Base-by-base conservation (phyloP, 2,113 vertebrate genomes). In the Tragelaphus buxtoni region DNA sequence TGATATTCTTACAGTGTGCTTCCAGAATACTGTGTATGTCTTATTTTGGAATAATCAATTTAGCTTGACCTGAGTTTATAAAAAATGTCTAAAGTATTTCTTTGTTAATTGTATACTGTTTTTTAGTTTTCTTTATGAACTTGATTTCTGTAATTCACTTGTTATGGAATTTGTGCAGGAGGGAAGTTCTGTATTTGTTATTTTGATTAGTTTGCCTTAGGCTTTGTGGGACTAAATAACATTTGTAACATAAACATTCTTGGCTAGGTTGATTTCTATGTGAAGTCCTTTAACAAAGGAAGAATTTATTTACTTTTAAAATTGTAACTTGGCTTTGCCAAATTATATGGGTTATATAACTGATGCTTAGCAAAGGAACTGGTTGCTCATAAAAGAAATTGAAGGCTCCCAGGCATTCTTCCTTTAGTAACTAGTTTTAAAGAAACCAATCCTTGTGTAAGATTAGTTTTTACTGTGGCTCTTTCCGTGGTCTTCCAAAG, bases 291-390 rank as follows among this genome's bases (percentile, higher is more conserved):
- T 95, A 95, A 97, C 86, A 96, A 95, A 76, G 91, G 55, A 93
- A 95, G 49, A 81, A 82, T 97, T 98, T 97, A 96, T 96, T 98
- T 96, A 86, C 88, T 97, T 97, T 95, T 65, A 97, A 96, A 94
- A 93, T 95, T 97, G 77, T 95, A 28, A 95, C 56, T 91, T 97
- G 63, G 47, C 61, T 91, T 95, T 97, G 60, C 63, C 79, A 98
- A 95, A 95, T 93, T 94, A 63, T 93, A 39, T 74, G 72, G 74
- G 82, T 94, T 95, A 39, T 93, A 79, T 86, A 94, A 92, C 91
- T 92, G 85, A 82, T 96, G 90, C 32, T 96, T 97, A 95, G 72
- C 55, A 94, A 92, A 82, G 93, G 56, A 86, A 81, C 77, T 91
- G 20, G n/a, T 94, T 65, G 63, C 49, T 55, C 60, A 16, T 69